Evolutionary conservation across 2,113 vertebrate genomes (phyloP).

Genomic region (Pavo muticus): DNA sequence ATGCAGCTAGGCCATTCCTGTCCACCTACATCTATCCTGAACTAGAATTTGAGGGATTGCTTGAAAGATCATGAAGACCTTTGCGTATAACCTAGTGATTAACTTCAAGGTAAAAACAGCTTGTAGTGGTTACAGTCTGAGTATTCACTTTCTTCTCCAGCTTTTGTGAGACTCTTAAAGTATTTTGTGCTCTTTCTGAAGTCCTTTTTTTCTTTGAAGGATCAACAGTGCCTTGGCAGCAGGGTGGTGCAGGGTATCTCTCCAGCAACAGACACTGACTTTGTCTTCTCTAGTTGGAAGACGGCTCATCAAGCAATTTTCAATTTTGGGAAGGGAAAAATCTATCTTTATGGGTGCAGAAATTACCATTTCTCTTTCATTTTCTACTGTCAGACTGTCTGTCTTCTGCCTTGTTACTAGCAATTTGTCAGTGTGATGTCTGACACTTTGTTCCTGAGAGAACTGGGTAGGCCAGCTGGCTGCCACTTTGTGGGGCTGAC

Average conservation of each 20-base stretch:
- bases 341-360: neutral
- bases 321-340: neutral
- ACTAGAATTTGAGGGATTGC: neutral
- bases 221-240: neutral
- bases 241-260: neutral
- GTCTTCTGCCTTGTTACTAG: neutral
- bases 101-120: neutral
- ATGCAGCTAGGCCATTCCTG: neutral
- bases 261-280: neutral
- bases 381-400: neutral
- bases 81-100: neutral
- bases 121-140: neutral
- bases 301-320: neutral
- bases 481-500: neutral
- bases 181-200: neutral
- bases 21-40: neutral
- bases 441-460: neutral
- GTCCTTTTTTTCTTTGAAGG: neutral
- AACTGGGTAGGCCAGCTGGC: neutral
- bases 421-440: neutral
- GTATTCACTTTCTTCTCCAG: neutral
- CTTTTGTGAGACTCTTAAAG: rapidly evolving
- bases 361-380: neutral
- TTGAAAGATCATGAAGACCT: neutral
- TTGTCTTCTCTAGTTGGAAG: neutral